Conservation (phyloP, 2,797 vertebrate genomes). For the Megaceryle alcyon region DNA sequence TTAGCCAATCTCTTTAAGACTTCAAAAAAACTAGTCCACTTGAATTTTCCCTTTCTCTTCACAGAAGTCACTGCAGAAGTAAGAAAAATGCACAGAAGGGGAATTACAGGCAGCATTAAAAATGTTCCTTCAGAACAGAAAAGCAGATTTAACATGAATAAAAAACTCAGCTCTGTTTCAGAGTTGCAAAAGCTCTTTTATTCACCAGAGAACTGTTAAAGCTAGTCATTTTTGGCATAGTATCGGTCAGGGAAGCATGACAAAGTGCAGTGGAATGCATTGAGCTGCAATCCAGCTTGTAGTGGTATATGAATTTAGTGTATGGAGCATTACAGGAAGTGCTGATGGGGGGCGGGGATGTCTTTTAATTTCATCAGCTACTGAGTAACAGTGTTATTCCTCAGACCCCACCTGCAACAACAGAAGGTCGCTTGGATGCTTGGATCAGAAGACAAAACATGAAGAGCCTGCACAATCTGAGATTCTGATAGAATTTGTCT, state of each 20-base stretch:
- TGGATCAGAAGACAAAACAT: neutral
- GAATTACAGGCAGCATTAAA: conserved; percentile 23
- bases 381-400: neutral
- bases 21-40: neutral
- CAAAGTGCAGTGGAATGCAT: conserved; percentile 61
- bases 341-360: neutral
- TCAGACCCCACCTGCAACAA: neutral
- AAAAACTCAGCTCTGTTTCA: conserved; percentile 52
- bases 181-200: conserved; percentile 70
- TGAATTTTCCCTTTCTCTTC: conserved; percentile 28
- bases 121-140: conserved; percentile 42
- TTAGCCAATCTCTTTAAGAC: neutral
- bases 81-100: neutral
- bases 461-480: neutral
- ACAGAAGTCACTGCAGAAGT: conserved; percentile 25
- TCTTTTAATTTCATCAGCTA: conserved; percentile 14
- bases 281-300: conserved; percentile 34
- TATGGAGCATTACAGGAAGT: conserved; percentile 19
- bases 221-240: conserved; percentile 63
- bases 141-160: conserved; percentile 54
- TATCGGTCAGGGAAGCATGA: conserved; percentile 51
- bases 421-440: neutral
- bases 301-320: conserved; percentile 23
- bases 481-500: neutral
- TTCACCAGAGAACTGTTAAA: conserved; percentile 59